A percentile compares a stretch with the other conserved stretches of the same genome.
Conservation (phyloP, 2,888 invertebrate species). For the Diadegma fenestrale region DNA sequence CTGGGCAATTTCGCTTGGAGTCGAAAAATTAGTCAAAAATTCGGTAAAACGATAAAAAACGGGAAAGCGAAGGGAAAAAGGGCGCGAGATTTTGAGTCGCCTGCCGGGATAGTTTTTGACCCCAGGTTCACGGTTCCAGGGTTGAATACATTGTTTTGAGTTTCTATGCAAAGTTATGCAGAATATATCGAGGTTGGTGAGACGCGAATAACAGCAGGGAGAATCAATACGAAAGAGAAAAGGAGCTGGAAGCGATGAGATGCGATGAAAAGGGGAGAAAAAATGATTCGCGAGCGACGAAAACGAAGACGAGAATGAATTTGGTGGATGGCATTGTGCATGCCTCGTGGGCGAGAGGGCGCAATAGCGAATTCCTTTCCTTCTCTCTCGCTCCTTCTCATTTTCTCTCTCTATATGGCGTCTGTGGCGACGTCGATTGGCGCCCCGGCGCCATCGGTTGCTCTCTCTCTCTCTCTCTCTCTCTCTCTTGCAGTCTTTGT, state of each 20-base stretch:
- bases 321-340: slow-evolving; percentile 28
- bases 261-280: not conserved
- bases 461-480: slow-evolving; percentile 45
- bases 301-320: slow-evolving; percentile 41
- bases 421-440: slow-evolving; percentile 76
- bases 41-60: no score
- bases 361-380: slow-evolving; percentile 41
- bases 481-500: slow-evolving; percentile 35
- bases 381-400: not conserved
- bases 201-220: not conserved
- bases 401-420: slow-evolving; percentile 67
- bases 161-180: not conserved
- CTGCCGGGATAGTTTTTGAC: no score
- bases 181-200: not conserved
- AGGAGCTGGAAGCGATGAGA: not conserved
- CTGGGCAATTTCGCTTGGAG: no score
- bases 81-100: no score
- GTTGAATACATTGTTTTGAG: not conserved
- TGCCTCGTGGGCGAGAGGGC: slow-evolving; percentile 37
- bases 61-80: no score
- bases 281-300: slow-evolving; percentile 36
- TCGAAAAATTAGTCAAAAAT: no score
- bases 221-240: not conserved
- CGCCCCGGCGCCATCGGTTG: slow-evolving; percentile 77
- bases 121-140: no score